phyloP scores from a whole-genome alignment of 2,888 invertebrate genomes.

The Pristionchus arcanus region DNA sequence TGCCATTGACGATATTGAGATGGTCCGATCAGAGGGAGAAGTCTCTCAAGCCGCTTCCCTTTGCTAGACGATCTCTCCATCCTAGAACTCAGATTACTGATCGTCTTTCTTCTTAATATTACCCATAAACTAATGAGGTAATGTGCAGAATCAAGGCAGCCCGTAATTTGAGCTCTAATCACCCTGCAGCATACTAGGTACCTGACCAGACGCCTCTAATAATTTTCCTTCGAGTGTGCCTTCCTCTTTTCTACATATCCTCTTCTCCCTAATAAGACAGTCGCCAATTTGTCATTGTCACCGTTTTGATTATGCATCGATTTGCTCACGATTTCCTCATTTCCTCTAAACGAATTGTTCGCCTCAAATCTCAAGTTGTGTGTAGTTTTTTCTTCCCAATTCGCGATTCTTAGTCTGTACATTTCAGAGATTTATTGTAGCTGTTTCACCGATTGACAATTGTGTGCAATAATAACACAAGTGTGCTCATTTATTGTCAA shows the following conservation, averaged over 20 bases:
- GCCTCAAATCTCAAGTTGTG: conserved; percentile 44
- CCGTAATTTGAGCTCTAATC: no score
- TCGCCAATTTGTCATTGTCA: conserved; percentile 31
- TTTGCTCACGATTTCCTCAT: conserved; percentile 27
- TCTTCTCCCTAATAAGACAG: conserved; percentile 33
- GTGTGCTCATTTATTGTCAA: conserved; percentile 45
- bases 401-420: conserved; percentile 52
- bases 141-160: no score
- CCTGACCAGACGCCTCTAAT: background rate
- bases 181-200: background rate
- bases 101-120: background rate
- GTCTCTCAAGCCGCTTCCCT: conserved; percentile 68
- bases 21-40: conserved; percentile 71
- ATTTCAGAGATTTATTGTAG: conserved; percentile 41
- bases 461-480: conserved; percentile 51
- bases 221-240: conserved; percentile 39
- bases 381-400: background rate
- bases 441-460: background rate
- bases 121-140: no score
- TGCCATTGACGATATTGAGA: conserved; percentile 77
- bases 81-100: no score
- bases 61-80: conserved; percentile 61
- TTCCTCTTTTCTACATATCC: background rate
- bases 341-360: conserved; percentile 21
- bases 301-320: conserved; percentile 24